phyloP scores from a whole-genome alignment of 2,888 invertebrate species.

The Coelopa pilipes region DNA sequence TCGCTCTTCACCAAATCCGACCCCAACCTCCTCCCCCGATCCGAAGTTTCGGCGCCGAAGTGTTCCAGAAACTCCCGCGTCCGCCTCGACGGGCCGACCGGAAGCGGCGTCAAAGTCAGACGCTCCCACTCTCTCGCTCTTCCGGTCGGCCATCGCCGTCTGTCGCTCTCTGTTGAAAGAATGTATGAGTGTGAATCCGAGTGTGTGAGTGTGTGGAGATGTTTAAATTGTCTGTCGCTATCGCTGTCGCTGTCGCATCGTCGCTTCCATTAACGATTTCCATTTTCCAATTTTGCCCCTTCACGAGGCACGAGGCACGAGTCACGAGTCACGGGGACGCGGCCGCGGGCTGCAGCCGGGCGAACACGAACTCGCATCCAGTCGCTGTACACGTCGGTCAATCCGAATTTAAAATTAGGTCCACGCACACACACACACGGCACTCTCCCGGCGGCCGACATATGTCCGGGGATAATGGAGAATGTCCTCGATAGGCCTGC shows the following conservation, averaged over 20 bases:
- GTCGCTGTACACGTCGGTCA: no score
- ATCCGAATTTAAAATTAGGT: no score
- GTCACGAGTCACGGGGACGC: no score
- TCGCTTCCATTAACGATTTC: neutral
- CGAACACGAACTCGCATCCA: no score
- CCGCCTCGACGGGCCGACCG: no score
- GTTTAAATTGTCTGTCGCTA: slow-evolving; percentile 5
- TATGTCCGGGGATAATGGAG: no score
- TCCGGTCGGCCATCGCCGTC: neutral
- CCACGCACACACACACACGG: no score
- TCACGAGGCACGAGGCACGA: no score
- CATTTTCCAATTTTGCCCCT: no score
- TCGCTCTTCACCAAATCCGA: neutral
- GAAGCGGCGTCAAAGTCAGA: neutral
- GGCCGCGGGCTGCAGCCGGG: no score
- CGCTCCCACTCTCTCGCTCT: neutral
- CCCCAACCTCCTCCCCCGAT: neutral
- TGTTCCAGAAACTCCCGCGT: neutral
- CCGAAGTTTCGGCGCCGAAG: neutral
- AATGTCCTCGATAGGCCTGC: no score
- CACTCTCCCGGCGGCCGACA: no score
- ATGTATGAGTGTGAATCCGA: neutral
- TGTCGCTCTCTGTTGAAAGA: neutral
- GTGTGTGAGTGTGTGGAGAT: neutral
- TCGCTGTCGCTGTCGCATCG: neutral